phyloP scores from a whole-genome alignment of 2,113 vertebrate species.

The Tylochromis polylepis region DNA sequence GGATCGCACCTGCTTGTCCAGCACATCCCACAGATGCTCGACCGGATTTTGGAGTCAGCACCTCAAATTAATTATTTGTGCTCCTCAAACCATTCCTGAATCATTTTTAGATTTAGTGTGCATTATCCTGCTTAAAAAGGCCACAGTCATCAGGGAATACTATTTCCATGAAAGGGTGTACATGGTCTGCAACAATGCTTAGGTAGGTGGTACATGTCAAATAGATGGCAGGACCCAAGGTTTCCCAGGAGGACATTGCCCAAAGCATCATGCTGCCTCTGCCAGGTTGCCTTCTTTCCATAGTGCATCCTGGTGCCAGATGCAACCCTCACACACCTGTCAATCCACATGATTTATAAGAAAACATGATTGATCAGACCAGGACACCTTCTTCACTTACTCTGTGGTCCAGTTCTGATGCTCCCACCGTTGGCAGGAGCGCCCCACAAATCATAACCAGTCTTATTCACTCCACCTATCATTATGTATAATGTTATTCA shows the following conservation, averaged over 20 bases:
- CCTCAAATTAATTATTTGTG: too few relatives aligned
- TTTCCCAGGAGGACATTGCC: neutral
- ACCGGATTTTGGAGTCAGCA: too few relatives aligned
- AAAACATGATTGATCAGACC: neutral
- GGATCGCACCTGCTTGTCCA: too few relatives aligned
- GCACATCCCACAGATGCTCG: too few relatives aligned
- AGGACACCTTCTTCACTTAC: neutral
- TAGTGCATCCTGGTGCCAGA: neutral
- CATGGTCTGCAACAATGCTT: neutral
- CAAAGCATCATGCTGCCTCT: neutral
- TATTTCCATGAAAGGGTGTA: neutral
- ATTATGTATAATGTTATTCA: neutral
- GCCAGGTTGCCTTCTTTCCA: neutral
- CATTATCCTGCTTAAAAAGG: neutral
- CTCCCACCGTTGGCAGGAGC: neutral
- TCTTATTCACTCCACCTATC: neutral
- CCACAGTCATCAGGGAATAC: neutral
- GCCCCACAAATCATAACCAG: neutral
- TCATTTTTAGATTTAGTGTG: too few relatives aligned
- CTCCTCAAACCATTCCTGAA: too few relatives aligned
- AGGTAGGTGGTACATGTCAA: too few relatives aligned
- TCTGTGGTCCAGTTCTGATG: neutral
- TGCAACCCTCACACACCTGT: neutral
- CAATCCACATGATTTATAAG: accelerated
- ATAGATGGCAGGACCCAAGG: neutral